Conservation (phyloP, 2,888 invertebrate genomes). For the Dyspetes luteomarginatus region DNA sequence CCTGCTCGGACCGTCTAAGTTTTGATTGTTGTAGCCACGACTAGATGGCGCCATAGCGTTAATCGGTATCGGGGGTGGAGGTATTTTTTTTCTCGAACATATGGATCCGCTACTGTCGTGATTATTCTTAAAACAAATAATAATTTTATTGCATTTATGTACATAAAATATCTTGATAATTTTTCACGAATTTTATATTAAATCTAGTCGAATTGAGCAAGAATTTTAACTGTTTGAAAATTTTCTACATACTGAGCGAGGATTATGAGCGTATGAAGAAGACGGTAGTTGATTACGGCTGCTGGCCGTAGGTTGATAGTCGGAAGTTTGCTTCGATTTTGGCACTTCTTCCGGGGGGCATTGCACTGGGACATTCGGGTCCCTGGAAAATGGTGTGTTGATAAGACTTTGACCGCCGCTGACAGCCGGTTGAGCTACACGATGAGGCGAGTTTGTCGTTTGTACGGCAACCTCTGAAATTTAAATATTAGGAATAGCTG, state of each 20-base stretch:
- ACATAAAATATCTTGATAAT: no score
- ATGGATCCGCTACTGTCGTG: conserved; percentile 87
- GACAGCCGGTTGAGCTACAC: conserved; percentile 73
- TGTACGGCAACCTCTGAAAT: conserved; percentile 82
- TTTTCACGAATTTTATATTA: no score
- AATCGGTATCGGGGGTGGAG: conserved; percentile 78
- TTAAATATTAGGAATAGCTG: conserved; percentile 63
- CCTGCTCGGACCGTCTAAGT: conserved; percentile 69
- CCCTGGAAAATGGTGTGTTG: conserved; percentile 83
- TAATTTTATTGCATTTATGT: no score
- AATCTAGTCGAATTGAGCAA: background rate
- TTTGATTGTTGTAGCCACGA: conserved; percentile 72
- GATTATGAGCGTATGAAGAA: conserved; percentile 74
- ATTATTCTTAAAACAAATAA: conserved; percentile 70
- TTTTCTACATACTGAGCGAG: conserved; percentile 77
- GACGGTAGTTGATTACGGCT: conserved; percentile 73
- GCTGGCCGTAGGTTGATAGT: conserved; percentile 70
- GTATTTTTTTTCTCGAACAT: conserved; percentile 84
- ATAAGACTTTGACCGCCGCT: conserved; percentile 80
- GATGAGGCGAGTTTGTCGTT: conserved; percentile 82
- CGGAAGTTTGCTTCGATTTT: conserved; percentile 70
- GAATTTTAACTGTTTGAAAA: background rate
- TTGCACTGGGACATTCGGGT: conserved; percentile 80
- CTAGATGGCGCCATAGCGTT: conserved; percentile 71
- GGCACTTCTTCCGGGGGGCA: conserved; percentile 76